Percentiles rank a stretch among this genome's conserved stretches.
phyloP scores from a whole-genome alignment of 2,113 vertebrate species.

The Siniperca chuatsi region DNA sequence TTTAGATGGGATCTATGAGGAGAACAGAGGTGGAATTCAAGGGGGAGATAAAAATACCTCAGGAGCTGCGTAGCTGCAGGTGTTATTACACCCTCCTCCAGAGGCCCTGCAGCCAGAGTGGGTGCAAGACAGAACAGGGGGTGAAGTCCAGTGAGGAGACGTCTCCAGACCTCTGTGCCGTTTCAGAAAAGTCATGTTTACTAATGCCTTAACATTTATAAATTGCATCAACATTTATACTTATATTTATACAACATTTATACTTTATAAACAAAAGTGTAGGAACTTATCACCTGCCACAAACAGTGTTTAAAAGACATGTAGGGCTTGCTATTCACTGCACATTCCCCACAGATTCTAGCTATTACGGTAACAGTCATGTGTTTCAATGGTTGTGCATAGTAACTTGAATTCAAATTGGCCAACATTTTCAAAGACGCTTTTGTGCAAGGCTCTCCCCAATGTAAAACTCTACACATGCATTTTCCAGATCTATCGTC shows the following conservation, averaged over 20 bases:
- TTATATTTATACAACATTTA: not conserved
- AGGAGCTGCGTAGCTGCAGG: constrained; percentile 72
- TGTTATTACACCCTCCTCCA: constrained; percentile 77
- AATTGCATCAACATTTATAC: not conserved
- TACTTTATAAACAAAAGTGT: not conserved
- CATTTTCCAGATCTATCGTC: constrained; percentile 54
- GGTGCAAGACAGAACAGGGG: constrained; percentile 16
- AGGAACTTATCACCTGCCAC: not conserved
- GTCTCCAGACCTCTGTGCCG: not conserved
- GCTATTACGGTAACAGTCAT: not conserved
- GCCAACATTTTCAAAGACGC: constrained; percentile 59
- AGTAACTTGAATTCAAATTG: constrained; percentile 22
- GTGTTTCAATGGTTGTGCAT: not conserved
- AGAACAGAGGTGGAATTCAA: constrained; percentile 76
- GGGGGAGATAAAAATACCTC: constrained; percentile 81
- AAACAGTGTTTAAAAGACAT: not conserved
- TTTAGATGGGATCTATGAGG: constrained; percentile 28
- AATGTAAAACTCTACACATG: constrained; percentile 29
- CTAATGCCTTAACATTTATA: not conserved
- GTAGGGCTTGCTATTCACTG: not conserved
- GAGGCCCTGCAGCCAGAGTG: constrained; percentile 54
- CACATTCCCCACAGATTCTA: not conserved
- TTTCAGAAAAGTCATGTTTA: constrained; percentile 22
- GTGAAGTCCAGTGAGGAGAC: constrained; percentile 17
- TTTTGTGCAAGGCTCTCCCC: constrained; percentile 53